Evolutionary conservation across 35 echinoderm and acorn worm species (phyloP).

Genomic region (Apostichopus japonicus): DNA sequence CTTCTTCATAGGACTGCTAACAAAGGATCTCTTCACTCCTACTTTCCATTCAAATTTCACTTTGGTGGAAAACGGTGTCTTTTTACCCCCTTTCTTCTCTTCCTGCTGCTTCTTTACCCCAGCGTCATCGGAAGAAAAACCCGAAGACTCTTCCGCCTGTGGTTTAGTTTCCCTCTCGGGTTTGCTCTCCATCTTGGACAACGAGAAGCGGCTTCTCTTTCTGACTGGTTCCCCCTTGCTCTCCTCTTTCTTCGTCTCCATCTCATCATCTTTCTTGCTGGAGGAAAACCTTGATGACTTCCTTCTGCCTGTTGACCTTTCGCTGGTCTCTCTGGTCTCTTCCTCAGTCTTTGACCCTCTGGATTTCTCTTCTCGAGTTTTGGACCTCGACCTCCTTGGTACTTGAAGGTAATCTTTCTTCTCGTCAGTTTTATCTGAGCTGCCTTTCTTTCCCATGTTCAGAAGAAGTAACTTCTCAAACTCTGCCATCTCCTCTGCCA

Average conservation of each 20-base stretch:
- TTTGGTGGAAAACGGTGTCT: constrained; percentile 35
- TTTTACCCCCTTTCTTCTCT: not conserved
- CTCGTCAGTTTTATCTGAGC: not conserved
- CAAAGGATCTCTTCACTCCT: constrained; percentile 37
- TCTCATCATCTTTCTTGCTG: constrained; percentile 24
- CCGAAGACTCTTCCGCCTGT: not conserved
- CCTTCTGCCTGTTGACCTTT: not conserved
- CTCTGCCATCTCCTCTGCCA: constrained; percentile 39
- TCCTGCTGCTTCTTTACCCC: not conserved
- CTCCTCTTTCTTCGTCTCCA: constrained; percentile 5
- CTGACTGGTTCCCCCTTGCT: not conserved
- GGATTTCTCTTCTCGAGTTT: not conserved
- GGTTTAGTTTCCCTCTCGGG: not conserved
- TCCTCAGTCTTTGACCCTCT: not conserved
- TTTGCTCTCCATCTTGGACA: not conserved
- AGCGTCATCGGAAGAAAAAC: not conserved
- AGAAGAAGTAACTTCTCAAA: constrained; percentile 42
- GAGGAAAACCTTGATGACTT: constrained; percentile 42
- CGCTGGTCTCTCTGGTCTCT: not conserved
- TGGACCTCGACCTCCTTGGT: not conserved
- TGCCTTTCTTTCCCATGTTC: not conserved
- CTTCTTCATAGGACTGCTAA: constrained; percentile 30
- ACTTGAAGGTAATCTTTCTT: not conserved
- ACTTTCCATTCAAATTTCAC: constrained; percentile 66
- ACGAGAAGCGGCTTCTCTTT: constrained; percentile 28